A percentile compares a stretch with the other conserved stretches of the same genome.
These are phyloP conservation scores for Molossus alvarezi DNA, from an alignment of 2,797 vertebrate species.

Conservation along the genomic window DNA sequence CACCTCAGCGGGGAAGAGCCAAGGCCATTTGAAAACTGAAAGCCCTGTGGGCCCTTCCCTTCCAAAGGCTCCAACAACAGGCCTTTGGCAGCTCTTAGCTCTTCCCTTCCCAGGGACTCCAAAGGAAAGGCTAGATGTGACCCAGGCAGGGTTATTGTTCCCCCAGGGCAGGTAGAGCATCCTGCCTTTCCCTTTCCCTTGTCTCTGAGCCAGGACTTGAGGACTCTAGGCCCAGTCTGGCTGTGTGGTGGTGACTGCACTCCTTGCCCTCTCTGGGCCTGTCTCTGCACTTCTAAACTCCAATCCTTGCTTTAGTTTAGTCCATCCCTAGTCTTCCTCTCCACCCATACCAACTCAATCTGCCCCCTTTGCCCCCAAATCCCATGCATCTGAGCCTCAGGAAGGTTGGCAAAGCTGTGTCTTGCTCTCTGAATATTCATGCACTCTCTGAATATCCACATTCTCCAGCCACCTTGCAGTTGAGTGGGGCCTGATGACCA, in stretches of 20 bases:
- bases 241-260: not conserved
- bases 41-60: slow-evolving; percentile 64
- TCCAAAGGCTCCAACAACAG: slow-evolving; percentile 65
- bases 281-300: not conserved
- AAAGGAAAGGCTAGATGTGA: slow-evolving; percentile 54
- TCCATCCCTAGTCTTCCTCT: not conserved
- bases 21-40: slow-evolving; percentile 79
- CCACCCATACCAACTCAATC: not conserved
- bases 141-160: not conserved
- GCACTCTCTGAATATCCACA: not conserved
- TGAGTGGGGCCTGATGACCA: not conserved
- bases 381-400: not conserved
- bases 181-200: not conserved
- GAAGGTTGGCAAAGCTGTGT: not conserved
- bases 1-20: slow-evolving; percentile 73
- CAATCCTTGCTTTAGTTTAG: not conserved
- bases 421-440: slow-evolving; percentile 25
- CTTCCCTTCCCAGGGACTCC: slow-evolving; percentile 57
- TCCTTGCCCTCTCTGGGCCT: not conserved
- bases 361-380: not conserved
- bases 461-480: not conserved
- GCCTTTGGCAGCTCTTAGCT: slow-evolving; percentile 64
- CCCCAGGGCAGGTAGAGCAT: not conserved
- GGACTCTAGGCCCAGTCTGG: not conserved
- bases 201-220: not conserved